A percentile compares a stretch with the other conserved stretches of the same genome.
phyloP scores from a whole-genome alignment of 2,888 invertebrate genomes.

The Didymodactylos carnosus region DNA sequence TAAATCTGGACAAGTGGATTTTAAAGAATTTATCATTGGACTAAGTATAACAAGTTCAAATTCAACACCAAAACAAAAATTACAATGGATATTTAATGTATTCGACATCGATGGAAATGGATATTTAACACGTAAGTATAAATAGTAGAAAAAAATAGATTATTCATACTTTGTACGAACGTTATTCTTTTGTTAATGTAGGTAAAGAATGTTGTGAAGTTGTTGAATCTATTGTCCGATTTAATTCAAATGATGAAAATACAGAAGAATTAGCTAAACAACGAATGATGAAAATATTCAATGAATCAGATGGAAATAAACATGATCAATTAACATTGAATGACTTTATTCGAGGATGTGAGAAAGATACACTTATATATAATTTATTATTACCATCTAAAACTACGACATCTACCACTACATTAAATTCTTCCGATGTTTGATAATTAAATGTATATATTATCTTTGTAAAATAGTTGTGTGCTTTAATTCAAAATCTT shows the following conservation, averaged over 20 bases:
- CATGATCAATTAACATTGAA: neutral
- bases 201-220: neutral
- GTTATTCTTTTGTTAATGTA: too few relatives aligned
- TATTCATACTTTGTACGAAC: too few relatives aligned
- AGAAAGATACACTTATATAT: neutral
- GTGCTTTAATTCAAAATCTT: too few relatives aligned
- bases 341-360: neutral
- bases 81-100: neutral
- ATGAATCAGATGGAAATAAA: too few relatives aligned
- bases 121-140: neutral
- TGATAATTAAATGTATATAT: too few relatives aligned
- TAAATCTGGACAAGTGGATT: neutral
- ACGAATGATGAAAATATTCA: neutral
- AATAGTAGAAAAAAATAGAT: too few relatives aligned
- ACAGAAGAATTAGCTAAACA: neutral
- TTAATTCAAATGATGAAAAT: neutral
- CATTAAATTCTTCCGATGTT: too few relatives aligned
- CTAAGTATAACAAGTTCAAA: neutral
- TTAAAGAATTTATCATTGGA: neutral
- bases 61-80: neutral
- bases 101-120: neutral
- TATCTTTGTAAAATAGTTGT: too few relatives aligned
- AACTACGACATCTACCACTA: neutral
- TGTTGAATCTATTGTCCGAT: neutral
- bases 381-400: neutral